phyloP scores from a whole-genome alignment of 2,797 vertebrate species.

The Coranthus polyacanthus region DNA sequence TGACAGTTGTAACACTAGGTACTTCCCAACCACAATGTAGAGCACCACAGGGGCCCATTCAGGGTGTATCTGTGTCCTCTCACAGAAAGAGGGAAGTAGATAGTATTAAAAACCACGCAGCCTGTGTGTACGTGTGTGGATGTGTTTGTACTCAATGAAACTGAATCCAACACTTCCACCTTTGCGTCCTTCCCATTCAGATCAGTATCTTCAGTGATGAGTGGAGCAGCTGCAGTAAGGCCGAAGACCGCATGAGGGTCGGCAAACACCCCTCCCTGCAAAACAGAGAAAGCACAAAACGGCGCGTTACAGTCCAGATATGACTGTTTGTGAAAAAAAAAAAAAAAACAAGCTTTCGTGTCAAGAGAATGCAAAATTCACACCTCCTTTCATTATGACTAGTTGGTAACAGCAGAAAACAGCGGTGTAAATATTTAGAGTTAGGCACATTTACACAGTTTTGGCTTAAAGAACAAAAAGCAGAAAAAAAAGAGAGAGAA shows the following conservation, averaged over 20 bases:
- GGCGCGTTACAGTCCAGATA: constrained; percentile 31
- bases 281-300: constrained; percentile 39
- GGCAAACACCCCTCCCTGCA: constrained; percentile 49
- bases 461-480: too few species aligned
- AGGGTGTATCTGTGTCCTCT: constrained; percentile 66
- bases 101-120: constrained; percentile 49
- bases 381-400: constrained; percentile 47
- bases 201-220: constrained; percentile 21
- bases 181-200: constrained; percentile 54
- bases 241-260: constrained; percentile 34
- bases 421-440: neutral
- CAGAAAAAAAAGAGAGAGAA: too few species aligned
- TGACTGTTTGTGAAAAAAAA: constrained; percentile 51
- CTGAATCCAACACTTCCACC: constrained; percentile 58
- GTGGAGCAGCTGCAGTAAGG: constrained; percentile 11
- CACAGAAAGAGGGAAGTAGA: constrained; percentile 73
- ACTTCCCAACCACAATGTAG: constrained; percentile 73
- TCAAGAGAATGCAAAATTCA: constrained; percentile 50
- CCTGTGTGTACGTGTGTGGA: constrained; percentile 5
- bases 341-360: constrained; percentile 21
- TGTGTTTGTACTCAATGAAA: constrained; percentile 41
- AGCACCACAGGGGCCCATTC: constrained; percentile 67
- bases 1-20: constrained; percentile 79
- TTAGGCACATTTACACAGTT: too few species aligned
- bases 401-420: constrained; percentile 6